phyloP scores from a whole-genome alignment of 2,797 vertebrate genomes.

The Austrolebias charrua region DNA sequence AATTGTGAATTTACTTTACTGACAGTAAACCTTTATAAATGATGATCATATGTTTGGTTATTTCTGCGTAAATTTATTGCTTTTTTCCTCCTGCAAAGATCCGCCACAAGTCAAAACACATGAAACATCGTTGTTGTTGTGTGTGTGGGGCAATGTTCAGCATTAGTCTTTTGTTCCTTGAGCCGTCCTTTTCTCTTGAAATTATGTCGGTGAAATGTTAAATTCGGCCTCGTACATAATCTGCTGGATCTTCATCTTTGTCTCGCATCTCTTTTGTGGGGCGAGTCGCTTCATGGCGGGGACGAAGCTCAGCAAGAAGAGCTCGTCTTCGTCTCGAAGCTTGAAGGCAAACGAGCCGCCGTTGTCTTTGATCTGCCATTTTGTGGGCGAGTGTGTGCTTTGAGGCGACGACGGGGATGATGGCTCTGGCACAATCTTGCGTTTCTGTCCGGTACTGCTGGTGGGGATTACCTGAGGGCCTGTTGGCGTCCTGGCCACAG shows the following conservation, averaged over 20 bases:
- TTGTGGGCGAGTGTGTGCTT: conserved; percentile 14
- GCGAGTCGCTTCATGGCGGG: conserved; percentile 75
- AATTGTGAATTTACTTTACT: conserved; percentile 43
- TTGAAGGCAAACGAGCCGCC: conserved; percentile 35
- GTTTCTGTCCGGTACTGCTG: conserved; percentile 53
- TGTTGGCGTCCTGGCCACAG: conserved; percentile 47
- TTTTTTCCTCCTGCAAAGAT: not conserved
- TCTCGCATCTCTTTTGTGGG: conserved; percentile 76
- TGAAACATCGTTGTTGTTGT: conserved; percentile 5
- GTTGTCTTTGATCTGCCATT: conserved; percentile 62
- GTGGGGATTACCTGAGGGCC: conserved; percentile 29
- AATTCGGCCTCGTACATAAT: conserved; percentile 80
- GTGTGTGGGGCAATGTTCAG: conserved; percentile 4
- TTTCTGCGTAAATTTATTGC: conserved; percentile 5
- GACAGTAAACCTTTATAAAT: conserved; percentile 55
- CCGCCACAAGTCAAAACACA: conserved; percentile 14
- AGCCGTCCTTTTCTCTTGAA: conserved; percentile 44
- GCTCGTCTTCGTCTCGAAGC: conserved; percentile 73
- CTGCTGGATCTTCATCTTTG: conserved; percentile 80
- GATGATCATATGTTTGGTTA: conserved; percentile 35
- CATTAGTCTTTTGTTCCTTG: conserved; percentile 34
- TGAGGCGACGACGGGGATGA: conserved; percentile 30
- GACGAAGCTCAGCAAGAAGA: conserved; percentile 78
- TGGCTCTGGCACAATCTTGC: conserved; percentile 30
- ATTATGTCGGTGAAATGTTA: conserved; percentile 41